Evolutionary conservation across 2,888 invertebrate species (phyloP), one percentile per base, ranked within the genome.

Genomic region (Corythucha ciliata): DNA sequence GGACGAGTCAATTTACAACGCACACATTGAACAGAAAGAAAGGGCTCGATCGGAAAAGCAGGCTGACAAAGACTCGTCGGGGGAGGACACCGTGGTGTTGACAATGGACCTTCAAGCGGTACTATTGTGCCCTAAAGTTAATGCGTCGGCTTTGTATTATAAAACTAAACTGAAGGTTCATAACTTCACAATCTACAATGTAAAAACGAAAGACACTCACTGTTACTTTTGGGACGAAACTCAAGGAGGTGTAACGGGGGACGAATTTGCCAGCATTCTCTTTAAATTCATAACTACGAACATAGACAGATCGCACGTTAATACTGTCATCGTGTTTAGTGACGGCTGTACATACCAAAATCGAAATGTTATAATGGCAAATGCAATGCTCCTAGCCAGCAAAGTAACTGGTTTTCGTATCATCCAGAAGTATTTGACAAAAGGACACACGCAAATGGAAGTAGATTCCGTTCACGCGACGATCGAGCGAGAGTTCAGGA

Each of bases 151-250:
- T 14, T 33, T 46, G 18, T 58, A 59, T 47, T 59, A 59, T 52
- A 55, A 56, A 48, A 54, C 47, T 12, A 61, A 55, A 41, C 46
- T 58, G 20, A 52, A 57, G 49, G 32, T 60, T 12, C 58, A 58
- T 32, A 55, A 60, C 51, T 58, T 60, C 25, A 57, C 59, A n/a
- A 48, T 58, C 18, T 67, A 67, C 68, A 66, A 65, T 67, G 4
- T 46, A 2, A 46, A 46, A 20, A 16, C 33, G 2, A 32, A 3
- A 6, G 46, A 46, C 16, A 4, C 16, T 8, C 34, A 3, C 21
- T 46, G 46, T 20, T 46, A 46, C 10, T 4, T 46, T 16, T 46
- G 46, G 46, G 46, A 46, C 20, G 46, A 46, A 20, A 20, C 46
- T 3, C 12, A 37, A 46, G 46, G 46, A 2, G 33, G 46, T 16